Percentiles rank a stretch among this genome's conserved stretches.
Conservation (phyloP, 2,113 vertebrate species). For the Jaculus jaculus region DNA sequence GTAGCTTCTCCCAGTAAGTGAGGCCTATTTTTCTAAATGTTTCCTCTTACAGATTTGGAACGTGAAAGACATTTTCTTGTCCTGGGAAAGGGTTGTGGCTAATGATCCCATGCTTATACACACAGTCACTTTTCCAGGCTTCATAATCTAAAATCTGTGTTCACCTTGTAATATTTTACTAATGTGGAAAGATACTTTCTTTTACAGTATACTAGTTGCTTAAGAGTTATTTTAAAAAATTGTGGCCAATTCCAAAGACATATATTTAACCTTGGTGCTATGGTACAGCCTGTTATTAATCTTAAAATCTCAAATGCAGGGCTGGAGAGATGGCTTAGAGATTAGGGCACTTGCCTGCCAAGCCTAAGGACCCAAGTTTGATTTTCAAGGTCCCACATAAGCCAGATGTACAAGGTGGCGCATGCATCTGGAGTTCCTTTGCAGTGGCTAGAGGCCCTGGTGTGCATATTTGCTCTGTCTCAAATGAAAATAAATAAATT, state of each 20-base stretch:
- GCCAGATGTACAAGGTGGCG: too few relatives aligned
- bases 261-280: neutral
- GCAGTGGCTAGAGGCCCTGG: too few relatives aligned
- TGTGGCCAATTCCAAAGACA: neutral
- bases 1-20: constrained; percentile 10
- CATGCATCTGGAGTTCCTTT: too few relatives aligned
- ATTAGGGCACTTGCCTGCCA: too few relatives aligned
- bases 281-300: constrained; percentile 22
- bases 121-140: neutral
- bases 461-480: too few relatives aligned
- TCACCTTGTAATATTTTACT: neutral
- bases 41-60: constrained; percentile 37
- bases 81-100: constrained; percentile 9
- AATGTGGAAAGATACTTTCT: too few relatives aligned
- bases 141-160: neutral
- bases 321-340: too few relatives aligned
- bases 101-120: neutral
- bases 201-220: neutral
- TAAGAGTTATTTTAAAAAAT: neutral
- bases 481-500: too few relatives aligned
- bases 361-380: too few relatives aligned
- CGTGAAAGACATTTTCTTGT: neutral
- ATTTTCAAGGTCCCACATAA: too few relatives aligned
- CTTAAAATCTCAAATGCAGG: neutral
- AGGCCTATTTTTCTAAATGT: constrained; percentile 2